Base-by-base conservation (phyloP, 92 coral and sea anemone genomes). In the Actinernus sp. region DNA sequence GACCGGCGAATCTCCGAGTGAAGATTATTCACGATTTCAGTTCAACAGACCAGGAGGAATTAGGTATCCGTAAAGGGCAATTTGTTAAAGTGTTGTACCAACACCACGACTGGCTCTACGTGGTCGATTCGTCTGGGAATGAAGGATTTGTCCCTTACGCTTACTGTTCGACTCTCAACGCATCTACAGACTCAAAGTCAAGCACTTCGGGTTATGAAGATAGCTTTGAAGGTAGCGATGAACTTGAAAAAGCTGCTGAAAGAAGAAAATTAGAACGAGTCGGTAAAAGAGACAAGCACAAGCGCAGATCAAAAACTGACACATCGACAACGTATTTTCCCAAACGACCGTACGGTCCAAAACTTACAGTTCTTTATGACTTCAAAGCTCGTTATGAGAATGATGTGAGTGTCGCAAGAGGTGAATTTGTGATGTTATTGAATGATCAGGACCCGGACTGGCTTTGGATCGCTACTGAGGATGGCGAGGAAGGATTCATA, bases 381-480 rank as follows among this genome's bases (percentile, higher is more conserved):
- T 90, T 80, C 50, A 79, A 74, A 43, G 97, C 97, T 4, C 59
- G 74, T 28, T 71, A 69, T 65, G 97, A 90, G 63, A 90, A 90
- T 25, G 97, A 90, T 57, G 76, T 90, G 7, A 64, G 89, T 29
- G 97, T 90, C 0, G 59, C 49, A 32, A 77, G 97, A 16, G 97
- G 97, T 31, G 97, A 90, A 39, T 64, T 67, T 41, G 97, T 90
- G 21, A 85, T 90, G 97, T 31, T 90, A 24, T 58, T 90, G 23
- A 90, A 90, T 31, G 97, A 90, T 31, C 97, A 90, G 38, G 97
- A 90, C 18, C 75, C 90, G 2, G 97, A 90, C 22, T 90, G 97
- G 97, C 26, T 81, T 23, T 90, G 97, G 97, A 81, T 90, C 0
- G 73, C 73, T 11, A 76, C 92, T 0, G 89, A 81, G 24, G 85